phyloP scores from a whole-genome alignment of 2,888 invertebrate species.

The Stenodema calcarata region DNA sequence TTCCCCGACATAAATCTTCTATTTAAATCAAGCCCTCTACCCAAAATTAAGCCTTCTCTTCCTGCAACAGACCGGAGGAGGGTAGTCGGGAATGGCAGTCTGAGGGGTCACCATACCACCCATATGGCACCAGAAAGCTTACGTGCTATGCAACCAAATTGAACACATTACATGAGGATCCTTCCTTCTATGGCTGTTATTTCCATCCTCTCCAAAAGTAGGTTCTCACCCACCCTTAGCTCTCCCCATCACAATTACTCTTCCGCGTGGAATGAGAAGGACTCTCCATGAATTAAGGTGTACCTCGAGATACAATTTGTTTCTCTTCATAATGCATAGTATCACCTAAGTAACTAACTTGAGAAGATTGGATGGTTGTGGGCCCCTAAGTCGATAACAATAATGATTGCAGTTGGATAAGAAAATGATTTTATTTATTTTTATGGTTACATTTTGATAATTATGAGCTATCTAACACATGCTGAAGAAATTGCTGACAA shows the following conservation, averaged over 20 bases:
- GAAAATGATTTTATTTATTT: too few species aligned
- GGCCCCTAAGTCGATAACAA: too few species aligned
- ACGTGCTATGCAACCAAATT: slow-evolving; percentile 49
- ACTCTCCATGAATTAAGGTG: background rate
- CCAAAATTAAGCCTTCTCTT: slow-evolving; percentile 30
- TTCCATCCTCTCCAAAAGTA: slow-evolving; percentile 43
- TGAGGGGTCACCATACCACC: slow-evolving; percentile 31
- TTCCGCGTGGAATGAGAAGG: background rate
- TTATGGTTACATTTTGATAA: too few species aligned
- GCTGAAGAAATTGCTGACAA: too few species aligned
- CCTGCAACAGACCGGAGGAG: background rate
- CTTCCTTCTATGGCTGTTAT: slow-evolving; percentile 45
- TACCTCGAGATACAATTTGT: background rate
- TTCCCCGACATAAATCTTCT: slow-evolving; percentile 37
- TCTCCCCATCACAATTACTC: slow-evolving; percentile 19
- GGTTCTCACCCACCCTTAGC: background rate
- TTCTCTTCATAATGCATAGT: background rate
- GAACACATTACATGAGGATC: slow-evolving; percentile 41
- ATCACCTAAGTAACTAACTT: too few species aligned
- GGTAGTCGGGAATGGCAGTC: slow-evolving; percentile 14
- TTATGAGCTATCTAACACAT: too few species aligned
- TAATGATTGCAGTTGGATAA: too few species aligned
- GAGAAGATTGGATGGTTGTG: too few species aligned
- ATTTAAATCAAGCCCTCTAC: slow-evolving; percentile 41
- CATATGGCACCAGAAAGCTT: slow-evolving; percentile 48